Evolutionary conservation across 2,113 vertebrate genomes (phyloP), one percentile per base, ranked within the genome.

Genomic region (Melanostigma gelatinosum): DNA sequence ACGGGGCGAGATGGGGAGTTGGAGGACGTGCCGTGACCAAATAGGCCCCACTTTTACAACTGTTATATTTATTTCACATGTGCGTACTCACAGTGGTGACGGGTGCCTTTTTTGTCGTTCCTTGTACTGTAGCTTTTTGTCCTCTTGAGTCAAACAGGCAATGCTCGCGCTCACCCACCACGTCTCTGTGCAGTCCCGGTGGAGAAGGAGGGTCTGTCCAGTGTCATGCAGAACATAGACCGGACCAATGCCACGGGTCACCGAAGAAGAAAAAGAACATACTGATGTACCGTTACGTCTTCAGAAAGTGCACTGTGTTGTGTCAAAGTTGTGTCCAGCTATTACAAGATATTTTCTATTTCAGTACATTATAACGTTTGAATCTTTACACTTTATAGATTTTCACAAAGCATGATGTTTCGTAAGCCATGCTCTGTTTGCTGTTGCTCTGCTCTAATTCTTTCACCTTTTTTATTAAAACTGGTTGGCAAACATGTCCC

Each of bases 51-150:
- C 32, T 44, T 87, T 92, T 85, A 85, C 82, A 81, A 84, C 83
- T 68, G 83, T 87, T 86, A 68, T 76, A 84, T 82, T 82, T 90
- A 79, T 84, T 80, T 85, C 52, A 75, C 38, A 20, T 80, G 75
- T 80, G 58, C 8, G 0, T 20, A 61, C 77, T 85, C 66, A 70
- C 64, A 60, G 36, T 76, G 69, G 83, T 16, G 36, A 86, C 83
- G 58, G 87, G 87, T 71, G 74, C 63, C 36, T 75, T 54, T 82
- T 27, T 61, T 48, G 6, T 20, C 12, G 11, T 44, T 58, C 52
- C 57, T 77, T 75, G 52, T 38, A 64, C 44, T 71, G 75, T 57
- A 72, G 72, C 38, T 76, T 79, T 70, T 88, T 83, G 69, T 77
- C 70, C 32, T 55, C 50, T 62, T 24, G 38, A 77, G 50, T 69